Evolutionary conservation across 2,888 invertebrate species (phyloP), one percentile per base, ranked within the genome.

Genomic region (Ophraella communa): DNA sequence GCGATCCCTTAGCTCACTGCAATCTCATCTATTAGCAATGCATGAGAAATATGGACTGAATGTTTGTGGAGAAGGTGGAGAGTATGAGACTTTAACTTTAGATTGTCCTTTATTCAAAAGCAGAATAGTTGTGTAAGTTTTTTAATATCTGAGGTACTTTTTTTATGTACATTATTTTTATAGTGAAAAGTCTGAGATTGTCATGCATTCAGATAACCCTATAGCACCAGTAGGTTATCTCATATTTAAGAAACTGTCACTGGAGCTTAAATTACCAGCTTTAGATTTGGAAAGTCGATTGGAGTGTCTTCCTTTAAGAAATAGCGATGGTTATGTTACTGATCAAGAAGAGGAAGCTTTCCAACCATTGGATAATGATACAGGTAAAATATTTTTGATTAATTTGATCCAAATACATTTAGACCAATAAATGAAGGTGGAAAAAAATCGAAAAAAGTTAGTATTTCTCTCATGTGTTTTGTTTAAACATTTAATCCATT

Each of bases 11-110:
- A 86, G 87, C 72, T 91, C 96, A 74, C 90, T 98, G 80, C 92
- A 94, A 78, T 89, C 94, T 11, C 94, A 96, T 82, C 87, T 99
- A 78, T 81, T 91, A 71, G 87, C 91, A 81, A 93, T 98, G 91
- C 91, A 93, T 78, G 91, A 94, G 80, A 95, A 96, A 83, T 99
- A 94, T 83, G 96, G 96, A 57, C 85, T 96, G 69, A 95, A 96
- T 84, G 90, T 97, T 44, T 98, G 97, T 83, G 99, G 99, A 18
- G 99, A 99, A 85, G 99, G 99, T 51, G 99, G 99, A 57, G 99
- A 99, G 83, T 99, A 97, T 81, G 99, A 99, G 85, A 96, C 98
- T 27, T 94, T 99, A 81, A 97, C 97, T 5, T 85, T 98, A 67
- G 97, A 99, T 85, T 98, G 98, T 83, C 98, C 98, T 4, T 85